Percentiles rank a stretch among this genome's conserved stretches.
phyloP scores from a whole-genome alignment of 2,888 invertebrate species.

The Pollenia amentaria region DNA sequence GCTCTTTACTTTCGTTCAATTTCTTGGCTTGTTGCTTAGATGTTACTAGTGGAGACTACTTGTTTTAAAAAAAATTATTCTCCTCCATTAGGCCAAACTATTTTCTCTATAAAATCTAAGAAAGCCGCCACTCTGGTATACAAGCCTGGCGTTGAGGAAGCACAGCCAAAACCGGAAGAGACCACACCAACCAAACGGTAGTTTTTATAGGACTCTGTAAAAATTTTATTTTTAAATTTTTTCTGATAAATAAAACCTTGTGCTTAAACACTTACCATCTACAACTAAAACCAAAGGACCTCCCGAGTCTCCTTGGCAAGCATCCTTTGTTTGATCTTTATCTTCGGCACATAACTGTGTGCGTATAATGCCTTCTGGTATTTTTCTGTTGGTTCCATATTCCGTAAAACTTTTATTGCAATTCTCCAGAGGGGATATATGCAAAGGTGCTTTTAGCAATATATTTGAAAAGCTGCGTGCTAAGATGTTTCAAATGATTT shows the following conservation, averaged over 20 bases:
- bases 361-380: conserved; percentile 76
- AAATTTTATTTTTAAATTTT: not conserved
- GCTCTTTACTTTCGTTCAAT: not conserved
- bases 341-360: conserved; percentile 79
- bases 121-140: conserved; percentile 82
- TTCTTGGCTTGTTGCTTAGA: not conserved
- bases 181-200: conserved; percentile 81
- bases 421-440: conserved; percentile 74
- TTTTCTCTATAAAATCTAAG: conserved; percentile 81
- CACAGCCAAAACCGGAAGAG: conserved; percentile 81
- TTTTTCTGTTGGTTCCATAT: conserved; percentile 69
- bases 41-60: not conserved
- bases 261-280: conserved; percentile 66
- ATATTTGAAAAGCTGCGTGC: conserved; percentile 76
- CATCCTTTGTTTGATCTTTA: conserved; percentile 76
- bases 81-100: conserved; percentile 80
- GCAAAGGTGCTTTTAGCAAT: conserved; percentile 78
- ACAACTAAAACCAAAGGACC: conserved; percentile 80
- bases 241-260: not conserved
- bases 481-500: conserved; percentile 36
- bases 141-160: conserved; percentile 80
- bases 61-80: conserved; percentile 8
- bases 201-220: conserved; percentile 63
- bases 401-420: conserved; percentile 77
- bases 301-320: conserved; percentile 83